Evolutionary conservation across 2,888 invertebrate genomes (phyloP), one percentile per base, ranked within the genome.

Genomic region (Drosophila ochracea): DNA sequence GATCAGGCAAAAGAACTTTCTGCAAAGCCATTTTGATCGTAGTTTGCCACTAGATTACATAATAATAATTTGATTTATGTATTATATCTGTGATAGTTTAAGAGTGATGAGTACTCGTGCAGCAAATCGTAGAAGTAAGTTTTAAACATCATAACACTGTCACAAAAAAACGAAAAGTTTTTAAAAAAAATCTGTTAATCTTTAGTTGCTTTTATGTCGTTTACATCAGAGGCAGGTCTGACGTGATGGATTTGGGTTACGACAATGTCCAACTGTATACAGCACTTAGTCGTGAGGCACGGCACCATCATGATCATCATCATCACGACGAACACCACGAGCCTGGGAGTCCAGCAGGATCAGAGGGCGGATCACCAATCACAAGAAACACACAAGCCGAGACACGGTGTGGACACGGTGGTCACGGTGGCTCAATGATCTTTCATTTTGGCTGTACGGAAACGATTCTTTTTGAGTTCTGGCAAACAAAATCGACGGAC

Each of bases 381-480:
- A 33, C 16, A 31, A 21, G 16, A 4, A 21, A 41, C 9, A 0
- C 49, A 4, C 9, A 21, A 0, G n/a, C 39, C 25, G 13, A 28
- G 13, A 9, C 47, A 0, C 21, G 9, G 6, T 10, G 31, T 11
- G 49, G 11, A 0, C 30, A n/a, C 39, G 53, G 43, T 7, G 53
- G 33, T 7, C 65, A 47, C 9, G 52, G 39, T 11, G 83, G 73
- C 52, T 49, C 37, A 0, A 73, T 81, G 79, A 31, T 30, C 16
- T 85, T 85, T 37, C 85, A 85, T 60, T 13, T 31, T 0, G 70
- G 74, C 39, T 19, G 50, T 1, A n/a, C 41, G 25, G 87, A 85
- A 52, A 74, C 72, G 7, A 80, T 87, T 39, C 75, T 87, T 1
- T 88, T 87, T 19, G 39, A 57, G 11, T 85, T 64, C 60, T 87